Conservation (phyloP, 2,888 invertebrate species). For the Endomychus coccineus region DNA sequence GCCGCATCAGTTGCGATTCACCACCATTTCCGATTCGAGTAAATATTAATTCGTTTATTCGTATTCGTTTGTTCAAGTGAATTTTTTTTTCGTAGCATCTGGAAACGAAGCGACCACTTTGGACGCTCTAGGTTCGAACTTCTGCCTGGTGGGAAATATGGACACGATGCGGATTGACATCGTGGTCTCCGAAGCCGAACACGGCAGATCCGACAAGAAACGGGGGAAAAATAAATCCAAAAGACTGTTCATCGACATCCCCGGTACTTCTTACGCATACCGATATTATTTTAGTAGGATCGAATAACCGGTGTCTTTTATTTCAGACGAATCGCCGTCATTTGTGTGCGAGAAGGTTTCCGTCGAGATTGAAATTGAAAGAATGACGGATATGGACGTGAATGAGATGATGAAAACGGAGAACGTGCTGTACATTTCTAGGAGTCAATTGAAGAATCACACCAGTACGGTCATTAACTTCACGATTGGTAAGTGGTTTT, state of each 20-base stretch:
- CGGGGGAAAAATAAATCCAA: constrained; percentile 45
- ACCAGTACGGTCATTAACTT: constrained; percentile 89
- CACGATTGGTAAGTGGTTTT: constrained; percentile 45
- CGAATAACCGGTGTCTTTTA: constrained; percentile 31
- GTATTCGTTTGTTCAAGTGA: constrained; percentile 2
- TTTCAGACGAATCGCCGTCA: constrained; percentile 71
- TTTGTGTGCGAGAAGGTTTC: constrained; percentile 89
- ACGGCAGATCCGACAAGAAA: constrained; percentile 58
- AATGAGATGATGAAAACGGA: constrained; percentile 77
- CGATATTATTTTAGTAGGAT: constrained; percentile 16
- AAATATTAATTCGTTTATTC: constrained; percentile 12
- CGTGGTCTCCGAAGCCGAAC: constrained; percentile 89
- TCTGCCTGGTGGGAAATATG: constrained; percentile 75
- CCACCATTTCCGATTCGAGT: constrained; percentile 40
- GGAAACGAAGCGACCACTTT: constrained; percentile 59
- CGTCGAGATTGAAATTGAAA: constrained; percentile 80
- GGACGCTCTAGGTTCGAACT: constrained; percentile 82
- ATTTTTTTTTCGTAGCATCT: constrained; percentile 39
- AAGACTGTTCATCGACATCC: constrained; percentile 34
- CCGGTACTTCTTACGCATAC: constrained; percentile 18
- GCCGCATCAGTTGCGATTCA: constrained; percentile 70
- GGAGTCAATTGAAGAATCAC: constrained; percentile 82
- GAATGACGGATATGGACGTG: constrained; percentile 83
- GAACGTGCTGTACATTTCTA: constrained; percentile 78
- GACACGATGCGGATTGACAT: constrained; percentile 89